Evolutionary conservation across 2,113 vertebrate species (phyloP), one percentile per base, ranked within the genome.

Genomic region (Chamaea fasciata): DNA sequence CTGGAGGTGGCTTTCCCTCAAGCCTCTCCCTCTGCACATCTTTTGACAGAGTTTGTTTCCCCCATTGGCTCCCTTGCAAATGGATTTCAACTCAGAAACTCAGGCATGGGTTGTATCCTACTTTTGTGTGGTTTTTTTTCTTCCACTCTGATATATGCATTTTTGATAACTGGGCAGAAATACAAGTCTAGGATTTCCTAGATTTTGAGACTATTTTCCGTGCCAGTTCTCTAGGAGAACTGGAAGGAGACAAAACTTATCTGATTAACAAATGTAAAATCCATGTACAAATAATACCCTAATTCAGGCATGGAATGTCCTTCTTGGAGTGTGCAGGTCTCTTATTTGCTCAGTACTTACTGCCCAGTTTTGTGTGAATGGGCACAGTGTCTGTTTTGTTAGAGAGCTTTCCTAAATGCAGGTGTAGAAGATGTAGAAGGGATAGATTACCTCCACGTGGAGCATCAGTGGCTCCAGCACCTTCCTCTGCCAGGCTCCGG

Each of bases 391-490:
- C 46, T 88, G 63, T 42, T 60, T 85, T 13, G 0, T 70, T 46
- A 22, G 50, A 74, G 37, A 76, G 18, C 31, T 80, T 76, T 85
- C 31, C 78, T 53, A 31, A 91, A 44, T 0, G 2, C 22, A 49
- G 41, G 53, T 68, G 22, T 30, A 49, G 53, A 15, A 2, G 60
- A 59, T 52, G 47, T 26, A 70, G 47, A 79, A 23, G 19, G 4
- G 23, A 46, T 73, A 65, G 0, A 0, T 63, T 53, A 59, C 67
- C 39, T 77, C 68, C 0, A 0, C n/a, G 74, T 74, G 62, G 30
- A 73, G 6, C 53, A n/a, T n/a, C 55, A 24, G 17, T 33, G 31
- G 30, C 37, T 69, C 31, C 59, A 80, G 19, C 4, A 2, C 4
- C 56, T 73, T 74, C 24, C 6, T 79, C 39, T 88, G 83, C 41